phyloP scores from a whole-genome alignment of 2,797 vertebrate species.

The Acridotheres tristis region DNA sequence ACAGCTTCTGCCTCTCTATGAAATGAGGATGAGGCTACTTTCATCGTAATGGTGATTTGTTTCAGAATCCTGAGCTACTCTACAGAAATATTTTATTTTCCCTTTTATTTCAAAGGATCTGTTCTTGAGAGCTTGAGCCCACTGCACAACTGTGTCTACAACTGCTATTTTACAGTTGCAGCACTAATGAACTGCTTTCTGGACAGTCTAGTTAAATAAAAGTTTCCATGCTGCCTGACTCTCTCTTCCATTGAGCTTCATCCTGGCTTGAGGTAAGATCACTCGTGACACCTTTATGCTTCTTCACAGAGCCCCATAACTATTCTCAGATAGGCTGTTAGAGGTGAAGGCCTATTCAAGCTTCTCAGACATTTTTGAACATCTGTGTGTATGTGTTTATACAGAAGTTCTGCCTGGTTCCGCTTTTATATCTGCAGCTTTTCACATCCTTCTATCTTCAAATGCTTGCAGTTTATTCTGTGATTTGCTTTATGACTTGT shows the following conservation, averaged over 20 bases:
- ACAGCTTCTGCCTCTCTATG: background rate
- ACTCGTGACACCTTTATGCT: background rate
- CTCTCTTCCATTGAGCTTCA: background rate
- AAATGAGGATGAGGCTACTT: background rate
- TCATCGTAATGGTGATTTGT: background rate
- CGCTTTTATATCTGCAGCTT: background rate
- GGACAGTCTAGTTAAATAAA: background rate
- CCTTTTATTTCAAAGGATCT: background rate
- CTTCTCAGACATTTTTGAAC: background rate
- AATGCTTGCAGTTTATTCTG: background rate
- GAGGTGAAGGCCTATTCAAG: background rate
- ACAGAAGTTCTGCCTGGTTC: background rate
- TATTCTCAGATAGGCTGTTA: background rate
- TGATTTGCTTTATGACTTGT: background rate
- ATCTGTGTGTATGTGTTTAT: background rate
- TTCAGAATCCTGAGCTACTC: background rate
- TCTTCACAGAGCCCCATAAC: background rate
- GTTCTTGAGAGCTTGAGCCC: background rate
- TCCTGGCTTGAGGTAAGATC: background rate
- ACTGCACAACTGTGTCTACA: background rate
- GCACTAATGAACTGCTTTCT: background rate
- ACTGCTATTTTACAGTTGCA: background rate
- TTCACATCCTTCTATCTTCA: background rate
- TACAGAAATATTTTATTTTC: background rate
- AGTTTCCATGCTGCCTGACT: background rate